phyloP scores from a whole-genome alignment of 1,140 invertebrate species.

The Zaprionus kolodkinae region DNA sequence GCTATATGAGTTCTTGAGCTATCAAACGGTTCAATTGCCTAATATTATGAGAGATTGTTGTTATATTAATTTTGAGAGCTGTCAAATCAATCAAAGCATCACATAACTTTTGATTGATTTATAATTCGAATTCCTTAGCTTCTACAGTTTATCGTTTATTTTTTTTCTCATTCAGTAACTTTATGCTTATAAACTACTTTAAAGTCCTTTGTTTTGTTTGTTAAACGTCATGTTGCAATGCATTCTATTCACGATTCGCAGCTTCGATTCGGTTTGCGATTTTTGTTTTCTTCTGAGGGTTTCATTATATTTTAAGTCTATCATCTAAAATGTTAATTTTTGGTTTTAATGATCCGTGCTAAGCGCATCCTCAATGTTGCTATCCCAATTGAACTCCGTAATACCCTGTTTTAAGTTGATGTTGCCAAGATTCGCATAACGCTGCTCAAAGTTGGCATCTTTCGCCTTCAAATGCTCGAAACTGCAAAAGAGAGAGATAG shows the following conservation, averaged over 20 bases:
- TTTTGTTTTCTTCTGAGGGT: constrained; percentile 42
- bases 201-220: constrained; percentile 75
- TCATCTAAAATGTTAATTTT: constrained; percentile 56
- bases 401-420: constrained; percentile 88
- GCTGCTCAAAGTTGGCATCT: constrained; percentile 91
- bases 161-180: constrained; percentile 59
- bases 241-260: constrained; percentile 32
- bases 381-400: constrained; percentile 94
- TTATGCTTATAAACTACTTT: constrained; percentile 73
- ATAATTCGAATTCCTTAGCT: constrained; percentile 47
- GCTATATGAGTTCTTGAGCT: not conserved
- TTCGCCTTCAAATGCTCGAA: constrained; percentile 92
- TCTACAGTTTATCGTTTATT: constrained; percentile 29
- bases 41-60: constrained; percentile 49
- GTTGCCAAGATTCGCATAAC: constrained; percentile 92
- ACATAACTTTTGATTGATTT: constrained; percentile 47
- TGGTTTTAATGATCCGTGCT: constrained; percentile 83
- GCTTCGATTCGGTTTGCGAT: constrained; percentile 28
- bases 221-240: constrained; percentile 28
- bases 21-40: constrained; percentile 10
- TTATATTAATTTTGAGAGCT: constrained; percentile 30
- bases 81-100: constrained; percentile 9
- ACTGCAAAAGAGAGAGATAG: constrained; percentile 82
- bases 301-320: constrained; percentile 63
- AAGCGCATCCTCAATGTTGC: constrained; percentile 90